Evolutionary conservation across 2,797 vertebrate species (phyloP), one percentile per base, ranked within the genome.

Genomic region (Chaetodon trifasciatus): DNA sequence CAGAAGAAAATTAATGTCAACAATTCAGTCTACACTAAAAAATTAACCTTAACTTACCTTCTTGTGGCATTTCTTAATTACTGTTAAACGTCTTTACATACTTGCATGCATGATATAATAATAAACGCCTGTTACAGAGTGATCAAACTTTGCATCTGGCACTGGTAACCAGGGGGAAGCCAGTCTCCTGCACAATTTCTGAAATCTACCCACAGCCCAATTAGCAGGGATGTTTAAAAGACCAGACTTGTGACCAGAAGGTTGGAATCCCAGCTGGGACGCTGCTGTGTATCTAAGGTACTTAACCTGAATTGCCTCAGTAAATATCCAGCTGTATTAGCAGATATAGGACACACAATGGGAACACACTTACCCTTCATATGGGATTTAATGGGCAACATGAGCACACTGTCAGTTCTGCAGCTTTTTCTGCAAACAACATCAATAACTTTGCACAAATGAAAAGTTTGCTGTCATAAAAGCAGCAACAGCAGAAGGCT

Each of bases 271-370:
- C 95, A 94, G 89, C 89, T 94, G 95, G 94, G 92, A 93, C 89
- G 19, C 84, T 52, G 50, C 81, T 82, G 87, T 89, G 93, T 89
- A 90, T 90, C 93, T 81, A 57, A 92, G 92, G 90, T 94, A 94
- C 95, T 95, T 95, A 96, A 95, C 94, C 94, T 87, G 94, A 95
- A 96, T 94, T 96, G 94, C 94, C 94, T 95, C 93, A 92, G 94
- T 96, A 96, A 96, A 96, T 94, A 95, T 94, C 91, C 92, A 94
- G 93, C 94, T 94, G 94, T 89, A 94, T 90, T 89, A 91, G 87
- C 91, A 93, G 92, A 94, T 90, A 93, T 70, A 92, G 90, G 88
- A 93, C 83, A 69, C 93, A 93, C 92, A 94, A 86, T 83, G 82
- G 88, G 75, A 90, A 79, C 88, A 82, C 79, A 68, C 87, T 90